Percentiles rank a stretch among this genome's conserved stretches.
Conservation (phyloP, 1,140 invertebrate species). For the Teleopsis dalmanni region DNA sequence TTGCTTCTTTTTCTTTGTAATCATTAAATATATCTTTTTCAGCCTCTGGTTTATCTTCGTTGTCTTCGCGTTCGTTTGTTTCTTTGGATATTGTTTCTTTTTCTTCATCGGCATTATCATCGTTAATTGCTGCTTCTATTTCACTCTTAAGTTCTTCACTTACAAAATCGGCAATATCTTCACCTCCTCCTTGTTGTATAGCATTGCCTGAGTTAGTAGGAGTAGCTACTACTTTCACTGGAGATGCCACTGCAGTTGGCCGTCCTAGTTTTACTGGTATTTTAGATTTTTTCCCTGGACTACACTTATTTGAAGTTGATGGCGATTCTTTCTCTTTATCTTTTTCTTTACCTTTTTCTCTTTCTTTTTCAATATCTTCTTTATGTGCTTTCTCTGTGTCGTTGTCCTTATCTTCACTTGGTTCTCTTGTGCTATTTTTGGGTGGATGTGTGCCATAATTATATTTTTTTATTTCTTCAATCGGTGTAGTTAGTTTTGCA, state of each 20-base stretch:
- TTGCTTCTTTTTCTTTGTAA: neutral
- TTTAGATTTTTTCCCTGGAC: conserved; percentile 40
- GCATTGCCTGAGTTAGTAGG: neutral
- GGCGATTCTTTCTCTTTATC: conserved; percentile 15
- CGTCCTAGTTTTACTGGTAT: conserved; percentile 40
- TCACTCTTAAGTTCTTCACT: conserved; percentile 34
- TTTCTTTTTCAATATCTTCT: too few species aligned
- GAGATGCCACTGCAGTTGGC: conserved; percentile 23
- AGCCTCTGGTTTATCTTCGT: conserved; percentile 26
- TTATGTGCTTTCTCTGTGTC: conserved; percentile 36
- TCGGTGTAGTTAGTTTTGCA: neutral
- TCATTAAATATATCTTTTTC: conserved; percentile 20
- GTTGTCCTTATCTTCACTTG: conserved; percentile 30
- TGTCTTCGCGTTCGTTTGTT: conserved; percentile 6
- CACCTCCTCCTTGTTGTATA: conserved; percentile 39
- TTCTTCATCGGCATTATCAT: conserved; percentile 19
- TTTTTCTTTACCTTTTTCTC: conserved; percentile 14
- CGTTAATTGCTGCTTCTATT: conserved; percentile 37
- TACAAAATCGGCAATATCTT: conserved; percentile 34
- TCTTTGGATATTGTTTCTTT: neutral
- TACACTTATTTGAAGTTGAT: conserved; percentile 22
- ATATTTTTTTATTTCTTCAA: conserved; percentile 13
- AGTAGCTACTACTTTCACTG: conserved; percentile 23
- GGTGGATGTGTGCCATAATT: conserved; percentile 40
- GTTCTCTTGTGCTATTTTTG: conserved; percentile 13